Evolutionary conservation across 2,113 vertebrate genomes (phyloP), one percentile per base, ranked within the genome.

Genomic region (Entelurus aequoreus): DNA sequence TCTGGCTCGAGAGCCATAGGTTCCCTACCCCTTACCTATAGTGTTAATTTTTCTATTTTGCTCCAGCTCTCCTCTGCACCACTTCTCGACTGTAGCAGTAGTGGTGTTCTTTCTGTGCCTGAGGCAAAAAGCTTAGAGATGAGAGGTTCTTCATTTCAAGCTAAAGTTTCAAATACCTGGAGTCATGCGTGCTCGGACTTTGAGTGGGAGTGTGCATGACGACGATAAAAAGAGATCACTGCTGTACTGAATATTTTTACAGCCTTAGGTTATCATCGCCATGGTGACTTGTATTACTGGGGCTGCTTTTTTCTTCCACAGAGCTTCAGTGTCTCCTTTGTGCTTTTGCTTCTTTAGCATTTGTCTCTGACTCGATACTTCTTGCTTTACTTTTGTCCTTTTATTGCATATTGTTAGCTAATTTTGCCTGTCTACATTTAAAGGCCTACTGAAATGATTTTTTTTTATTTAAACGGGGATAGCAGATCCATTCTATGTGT

Each of bases 241-340:
- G 48, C 13, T 46, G 42, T 46, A 65, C 55, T 65, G 56, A 65
- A 60, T 68, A 54, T 69, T 49, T 62, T 69, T 68, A 78, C 61
- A 78, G 72, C 70, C 75, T 54, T n/a, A 4, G 73, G 76, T 87
- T 71, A 80, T 82, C 62, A 13, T 66, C 68, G 72, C 76, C 67
- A 62, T 12, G 60, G 62, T 74, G 76, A 72, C 74, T 74, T 6
- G 28, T 48, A 35, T 42, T 46, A 61, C 63, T 53, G 64, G 47
- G 49, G 54, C 46, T 60, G 44, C 53, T 68, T 15, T 37, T 21
- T 40, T 62, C 28, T 28, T 61, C 53, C 49, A 42, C 36, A 62
- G 28, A 74, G 60, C 62, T 60, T 58, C 14, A 36, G 8, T 57
- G 50, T 59, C 42, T 36, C 68, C 69, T 68, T 53, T 49, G 15